Evolutionary conservation across 2,888 invertebrate species (phyloP), one percentile per base, ranked within the genome.

Genomic region (Imbricaverruca yamaguchii): DNA sequence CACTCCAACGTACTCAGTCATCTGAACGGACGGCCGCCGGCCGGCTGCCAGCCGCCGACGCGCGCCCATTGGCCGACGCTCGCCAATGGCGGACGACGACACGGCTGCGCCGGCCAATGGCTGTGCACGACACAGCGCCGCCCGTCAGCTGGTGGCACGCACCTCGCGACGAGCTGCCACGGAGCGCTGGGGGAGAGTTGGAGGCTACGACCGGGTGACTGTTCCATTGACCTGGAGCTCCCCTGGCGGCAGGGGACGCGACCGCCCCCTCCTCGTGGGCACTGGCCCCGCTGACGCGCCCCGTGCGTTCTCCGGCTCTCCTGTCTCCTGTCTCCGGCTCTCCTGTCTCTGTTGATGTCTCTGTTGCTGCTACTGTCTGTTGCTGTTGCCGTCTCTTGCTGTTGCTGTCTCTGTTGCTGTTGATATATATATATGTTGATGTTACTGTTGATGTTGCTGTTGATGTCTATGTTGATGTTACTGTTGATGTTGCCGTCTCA

Each of bases 141-240:
- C 39, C 39, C 69, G 69, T 12, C 67, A 67, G n/a, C 25, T 67
- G 67, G 23, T 23, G 67, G 23, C 65, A 23, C 39, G 65, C 23
- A 10, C 18, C 23, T 1, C n/a, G 12, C 65, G n/a, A 1, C 39
- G 39, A 39, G 39, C 39, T 4, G 23, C n/a, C n/a, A 23, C 67
- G 39, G 1, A 23, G 67, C 67, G 21, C 21, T n/a, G 39, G 39
- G 21, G 63, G 21, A 18, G n/a, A 23, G 23, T 23, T 11, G 69
- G 69, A 39, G 69, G 69, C 69, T 39, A 69, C 69, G 69, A 39
- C 69, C 69, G 69, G 25, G 13, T 39, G 39, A 13, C 69, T 69
- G 39, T 69, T 25, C 69, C 69, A 69, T 69, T 69, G 69, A 69
- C 69, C 69, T 39, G 69, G 69, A 39, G 69, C n/a, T 65, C 65